phyloP scores from a whole-genome alignment of 2,888 invertebrate species.

The Euclidia mi region DNA sequence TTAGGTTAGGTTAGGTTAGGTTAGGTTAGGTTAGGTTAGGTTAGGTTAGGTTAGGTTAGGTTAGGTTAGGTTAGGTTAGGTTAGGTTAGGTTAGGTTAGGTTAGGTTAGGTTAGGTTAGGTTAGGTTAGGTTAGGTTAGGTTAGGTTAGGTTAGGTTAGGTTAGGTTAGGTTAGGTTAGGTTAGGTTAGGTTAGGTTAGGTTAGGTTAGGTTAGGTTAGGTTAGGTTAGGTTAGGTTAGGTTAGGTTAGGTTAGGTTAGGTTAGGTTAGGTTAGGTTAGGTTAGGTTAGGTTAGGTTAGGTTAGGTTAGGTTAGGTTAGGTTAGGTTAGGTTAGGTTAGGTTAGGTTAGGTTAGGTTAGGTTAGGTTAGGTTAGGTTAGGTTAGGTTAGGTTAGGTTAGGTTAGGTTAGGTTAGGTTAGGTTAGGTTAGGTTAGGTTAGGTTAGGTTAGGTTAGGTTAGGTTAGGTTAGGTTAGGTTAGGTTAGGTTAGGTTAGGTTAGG shows the following conservation, averaged over 20 bases:
- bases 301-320: conserved; percentile 6
- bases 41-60: conserved; percentile 15
- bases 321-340: conserved; percentile 11
- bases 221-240: conserved; percentile 6
- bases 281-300: conserved; percentile 11
- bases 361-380: conserved; percentile 10
- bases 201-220: conserved; percentile 7
- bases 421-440: conserved; percentile 9
- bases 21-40: conserved; percentile 16
- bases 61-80: conserved; percentile 13
- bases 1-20: conserved; percentile 16
- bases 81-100: conserved; percentile 17
- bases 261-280: conserved; percentile 7
- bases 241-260: conserved; percentile 7
- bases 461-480: conserved; percentile 3
- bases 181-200: conserved; percentile 7
- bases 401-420: conserved; percentile 18
- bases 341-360: conserved; percentile 11
- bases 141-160: conserved; percentile 13
- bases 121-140: conserved; percentile 16
- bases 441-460: conserved; percentile 4
- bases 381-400: conserved; percentile 14
- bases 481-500: conserved; percentile 4
- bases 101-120: conserved; percentile 18
- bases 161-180: conserved; percentile 6